Conservation (phyloP, 2,113 vertebrate species). For the Cyphomyrus discorhynchus region DNA sequence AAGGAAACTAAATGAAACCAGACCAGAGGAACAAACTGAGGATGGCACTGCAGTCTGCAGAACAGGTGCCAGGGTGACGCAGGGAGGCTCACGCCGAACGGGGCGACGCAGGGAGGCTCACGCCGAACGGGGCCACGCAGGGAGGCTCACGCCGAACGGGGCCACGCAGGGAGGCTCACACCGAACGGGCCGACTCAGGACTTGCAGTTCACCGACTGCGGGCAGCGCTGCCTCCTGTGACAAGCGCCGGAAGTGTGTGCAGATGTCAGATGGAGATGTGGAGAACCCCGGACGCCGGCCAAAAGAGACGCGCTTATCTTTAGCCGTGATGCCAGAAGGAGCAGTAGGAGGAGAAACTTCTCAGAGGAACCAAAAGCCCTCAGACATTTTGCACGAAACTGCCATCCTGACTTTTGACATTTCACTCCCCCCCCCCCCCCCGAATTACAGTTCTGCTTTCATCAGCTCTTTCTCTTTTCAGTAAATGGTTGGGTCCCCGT, state of each 20-base stretch:
- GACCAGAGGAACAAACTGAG: background rate
- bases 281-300: background rate
- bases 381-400: background rate
- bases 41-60: background rate
- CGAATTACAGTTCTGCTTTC: background rate
- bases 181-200: background rate
- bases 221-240: background rate
- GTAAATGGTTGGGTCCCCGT: background rate
- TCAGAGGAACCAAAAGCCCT: background rate
- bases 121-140: background rate
- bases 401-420: background rate
- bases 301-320: background rate
- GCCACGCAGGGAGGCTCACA: no score
- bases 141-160: no score
- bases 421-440: background rate
- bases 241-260: background rate
- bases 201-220: background rate
- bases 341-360: background rate
- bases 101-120: no score
- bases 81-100: background rate
- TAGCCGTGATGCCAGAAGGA: background rate
- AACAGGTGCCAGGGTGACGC: background rate
- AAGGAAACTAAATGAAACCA: background rate
- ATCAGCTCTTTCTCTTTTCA: background rate
- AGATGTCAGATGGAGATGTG: background rate